Evolutionary conservation across 2,888 invertebrate genomes (phyloP).

Genomic region (Philereme vetulata): DNA sequence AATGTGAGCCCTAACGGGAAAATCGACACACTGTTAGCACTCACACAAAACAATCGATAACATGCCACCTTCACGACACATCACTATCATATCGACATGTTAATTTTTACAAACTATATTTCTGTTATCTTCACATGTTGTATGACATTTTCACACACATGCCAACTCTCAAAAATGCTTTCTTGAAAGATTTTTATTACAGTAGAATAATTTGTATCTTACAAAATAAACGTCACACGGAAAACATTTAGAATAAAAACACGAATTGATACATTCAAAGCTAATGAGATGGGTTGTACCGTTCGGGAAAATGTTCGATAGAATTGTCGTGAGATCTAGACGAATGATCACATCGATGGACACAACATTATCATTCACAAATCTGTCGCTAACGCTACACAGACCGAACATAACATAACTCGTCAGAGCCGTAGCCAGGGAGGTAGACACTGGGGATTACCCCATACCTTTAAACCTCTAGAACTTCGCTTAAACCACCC

Average conservation of each 20-base stretch:
- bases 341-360: slow-evolving; percentile 70
- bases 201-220: slow-evolving; percentile 46
- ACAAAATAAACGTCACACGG: slow-evolving; percentile 56
- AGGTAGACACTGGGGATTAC: neutral
- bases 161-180: slow-evolving; percentile 50
- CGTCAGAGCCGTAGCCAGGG: slow-evolving; percentile 31
- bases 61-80: slow-evolving; percentile 72
- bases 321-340: slow-evolving; percentile 48
- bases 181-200: slow-evolving; percentile 42
- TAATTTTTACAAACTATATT: slow-evolving; percentile 65
- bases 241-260: slow-evolving; percentile 52
- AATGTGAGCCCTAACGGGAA: slow-evolving; percentile 92
- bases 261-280: slow-evolving; percentile 75
- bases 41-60: slow-evolving; percentile 79
- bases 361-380: slow-evolving; percentile 71
- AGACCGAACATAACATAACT: slow-evolving; percentile 75
- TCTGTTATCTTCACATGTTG: slow-evolving; percentile 51
- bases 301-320: slow-evolving; percentile 38
- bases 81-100: slow-evolving; percentile 55
- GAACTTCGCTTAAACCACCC: neutral
- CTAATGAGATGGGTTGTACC: slow-evolving; percentile 65
- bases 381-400: slow-evolving; percentile 75
- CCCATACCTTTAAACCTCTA: neutral
- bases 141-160: slow-evolving; percentile 60
- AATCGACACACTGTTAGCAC: slow-evolving; percentile 85